Conservation (phyloP, 2,888 invertebrate species). For the Acanthopleura granulata region DNA sequence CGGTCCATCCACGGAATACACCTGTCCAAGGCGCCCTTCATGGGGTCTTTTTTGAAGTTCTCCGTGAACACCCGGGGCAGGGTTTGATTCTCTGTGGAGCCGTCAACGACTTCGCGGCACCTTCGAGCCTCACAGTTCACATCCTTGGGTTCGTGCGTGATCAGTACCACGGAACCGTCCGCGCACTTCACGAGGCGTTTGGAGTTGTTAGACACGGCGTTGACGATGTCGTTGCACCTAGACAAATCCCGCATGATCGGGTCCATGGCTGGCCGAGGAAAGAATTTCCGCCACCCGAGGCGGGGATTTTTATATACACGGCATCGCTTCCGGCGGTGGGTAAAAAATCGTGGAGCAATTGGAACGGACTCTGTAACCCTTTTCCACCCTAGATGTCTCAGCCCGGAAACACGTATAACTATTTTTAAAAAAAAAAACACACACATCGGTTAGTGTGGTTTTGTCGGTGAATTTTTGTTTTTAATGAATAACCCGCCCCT, state of each 20-base stretch:
- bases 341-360: no score
- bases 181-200: not conserved
- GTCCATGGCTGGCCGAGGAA: not conserved
- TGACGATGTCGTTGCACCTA: not conserved
- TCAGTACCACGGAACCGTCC: not conserved
- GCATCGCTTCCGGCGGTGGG: not conserved
- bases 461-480: no score
- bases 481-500: no score
- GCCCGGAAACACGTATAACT: no score
- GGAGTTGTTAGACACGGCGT: not conserved
- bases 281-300: no score
- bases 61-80: not conserved
- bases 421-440: no score
- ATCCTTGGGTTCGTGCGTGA: not conserved
- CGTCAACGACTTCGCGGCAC: not conserved
- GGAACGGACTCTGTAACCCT: no score
- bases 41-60: not conserved
- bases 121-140: not conserved
- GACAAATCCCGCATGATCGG: not conserved
- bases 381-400: no score
- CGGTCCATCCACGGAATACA: not conserved
- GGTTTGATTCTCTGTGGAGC: not conserved
- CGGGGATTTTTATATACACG: not conserved
- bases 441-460: no score
- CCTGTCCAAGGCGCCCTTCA: not conserved